These are phyloP conservation scores for Mayetiola destructor DNA, from an alignment of 2,888 invertebrate genomes.

Conservation along the genomic window DNA sequence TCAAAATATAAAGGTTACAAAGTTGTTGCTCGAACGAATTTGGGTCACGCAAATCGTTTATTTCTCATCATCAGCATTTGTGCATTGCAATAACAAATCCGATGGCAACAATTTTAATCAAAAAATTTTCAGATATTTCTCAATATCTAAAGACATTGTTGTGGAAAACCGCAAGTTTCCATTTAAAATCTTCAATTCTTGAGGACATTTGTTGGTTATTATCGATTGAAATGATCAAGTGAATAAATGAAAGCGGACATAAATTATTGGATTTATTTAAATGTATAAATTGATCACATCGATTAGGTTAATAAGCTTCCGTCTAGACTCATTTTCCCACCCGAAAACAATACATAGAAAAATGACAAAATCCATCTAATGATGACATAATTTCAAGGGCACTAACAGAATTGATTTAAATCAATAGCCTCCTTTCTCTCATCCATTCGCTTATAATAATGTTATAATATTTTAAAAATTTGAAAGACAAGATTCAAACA, in stretches of 20 bases:
- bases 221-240: background rate
- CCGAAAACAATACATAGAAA: background rate
- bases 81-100: too few relatives aligned
- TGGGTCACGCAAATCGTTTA: too few relatives aligned
- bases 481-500: background rate
- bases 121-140: too few relatives aligned
- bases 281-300: background rate
- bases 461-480: background rate
- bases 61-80: too few relatives aligned
- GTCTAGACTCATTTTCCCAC: background rate
- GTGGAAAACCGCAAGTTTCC: too few relatives aligned
- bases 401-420: background rate
- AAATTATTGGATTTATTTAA: constrained; percentile 11
- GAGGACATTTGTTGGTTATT: background rate
- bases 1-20: too few relatives aligned
- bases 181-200: too few relatives aligned
- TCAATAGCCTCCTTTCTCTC: background rate
- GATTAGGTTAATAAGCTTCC: background rate
- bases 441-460: background rate
- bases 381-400: background rate
- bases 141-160: too few relatives aligned
- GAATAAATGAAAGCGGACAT: background rate
- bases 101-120: too few relatives aligned
- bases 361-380: too few relatives aligned
- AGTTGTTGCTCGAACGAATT: too few relatives aligned